Evolutionary conservation across 2,888 invertebrate genomes (phyloP).

Genomic region (Sepioteuthis lessoniana): DNA sequence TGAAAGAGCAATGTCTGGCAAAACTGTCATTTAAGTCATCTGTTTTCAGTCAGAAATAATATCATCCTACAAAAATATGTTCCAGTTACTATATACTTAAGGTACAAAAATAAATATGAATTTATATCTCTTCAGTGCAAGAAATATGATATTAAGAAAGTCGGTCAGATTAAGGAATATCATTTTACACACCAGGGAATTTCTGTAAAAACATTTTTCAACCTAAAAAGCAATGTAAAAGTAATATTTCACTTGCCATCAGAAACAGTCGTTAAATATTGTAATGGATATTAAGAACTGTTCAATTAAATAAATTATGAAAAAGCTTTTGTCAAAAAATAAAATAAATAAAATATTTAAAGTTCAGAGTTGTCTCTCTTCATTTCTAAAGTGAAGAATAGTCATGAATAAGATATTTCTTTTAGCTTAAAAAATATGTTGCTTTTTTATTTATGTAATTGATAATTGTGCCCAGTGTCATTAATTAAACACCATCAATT

Average conservation of each 20-base stretch:
- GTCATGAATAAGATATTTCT: background rate
- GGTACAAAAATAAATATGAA: background rate
- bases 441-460: too few relatives aligned
- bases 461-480: background rate
- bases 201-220: background rate
- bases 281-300: background rate
- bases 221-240: background rate
- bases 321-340: background rate
- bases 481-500: too few relatives aligned
- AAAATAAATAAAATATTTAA: background rate
- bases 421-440: background rate
- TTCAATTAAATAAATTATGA: background rate
- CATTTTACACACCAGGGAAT: background rate
- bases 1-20: too few relatives aligned
- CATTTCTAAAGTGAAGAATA: background rate
- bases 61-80: too few relatives aligned
- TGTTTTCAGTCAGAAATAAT: too few relatives aligned
- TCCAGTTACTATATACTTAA: too few relatives aligned
- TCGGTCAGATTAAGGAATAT: slow-evolving; percentile 35
- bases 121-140: background rate
- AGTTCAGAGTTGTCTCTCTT: background rate
- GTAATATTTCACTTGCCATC: background rate
- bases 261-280: background rate
- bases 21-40: too few relatives aligned
- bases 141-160: background rate